phyloP scores from a whole-genome alignment of 2,113 vertebrate genomes.

The Prochilodus magdalenae region DNA sequence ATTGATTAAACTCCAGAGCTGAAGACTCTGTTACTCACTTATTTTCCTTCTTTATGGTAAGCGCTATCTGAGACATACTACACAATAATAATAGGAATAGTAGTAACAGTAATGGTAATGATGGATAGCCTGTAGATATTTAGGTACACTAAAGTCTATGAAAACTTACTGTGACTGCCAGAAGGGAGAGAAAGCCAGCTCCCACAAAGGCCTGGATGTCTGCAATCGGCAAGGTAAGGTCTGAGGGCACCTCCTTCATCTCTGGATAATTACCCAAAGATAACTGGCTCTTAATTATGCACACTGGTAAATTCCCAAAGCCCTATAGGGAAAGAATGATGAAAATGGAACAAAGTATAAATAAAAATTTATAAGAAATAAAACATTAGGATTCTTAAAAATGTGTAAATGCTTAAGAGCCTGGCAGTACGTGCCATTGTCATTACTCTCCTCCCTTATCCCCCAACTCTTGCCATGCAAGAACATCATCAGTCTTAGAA shows the following conservation, averaged over 20 bases:
- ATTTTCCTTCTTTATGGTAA: no score
- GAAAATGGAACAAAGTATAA: background rate
- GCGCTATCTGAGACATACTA: no score
- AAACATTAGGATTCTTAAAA: background rate
- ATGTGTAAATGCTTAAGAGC: background rate
- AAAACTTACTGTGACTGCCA: constrained; percentile 80
- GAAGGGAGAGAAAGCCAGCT: constrained; percentile 83
- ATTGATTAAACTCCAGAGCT: no score
- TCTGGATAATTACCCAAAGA: constrained; percentile 83
- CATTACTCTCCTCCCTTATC: background rate
- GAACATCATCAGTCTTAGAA: background rate
- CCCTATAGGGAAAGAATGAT: constrained; percentile 69
- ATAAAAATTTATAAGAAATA: background rate
- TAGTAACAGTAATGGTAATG: background rate
- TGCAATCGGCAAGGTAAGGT: constrained; percentile 81
- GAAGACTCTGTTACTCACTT: no score
- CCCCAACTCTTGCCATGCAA: background rate
- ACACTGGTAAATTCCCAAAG: constrained; percentile 85
- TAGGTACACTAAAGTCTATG: background rate
- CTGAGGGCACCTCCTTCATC: constrained; percentile 78
- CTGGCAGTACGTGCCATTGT: no score
- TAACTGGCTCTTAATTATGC: constrained; percentile 86
- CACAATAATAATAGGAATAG: no score
- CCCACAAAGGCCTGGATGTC: constrained; percentile 85
- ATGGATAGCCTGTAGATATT: background rate